Percentiles rank a stretch among this genome's conserved stretches.
Conservation (phyloP, 2,888 invertebrate genomes). For the Nemurella pictetii region DNA sequence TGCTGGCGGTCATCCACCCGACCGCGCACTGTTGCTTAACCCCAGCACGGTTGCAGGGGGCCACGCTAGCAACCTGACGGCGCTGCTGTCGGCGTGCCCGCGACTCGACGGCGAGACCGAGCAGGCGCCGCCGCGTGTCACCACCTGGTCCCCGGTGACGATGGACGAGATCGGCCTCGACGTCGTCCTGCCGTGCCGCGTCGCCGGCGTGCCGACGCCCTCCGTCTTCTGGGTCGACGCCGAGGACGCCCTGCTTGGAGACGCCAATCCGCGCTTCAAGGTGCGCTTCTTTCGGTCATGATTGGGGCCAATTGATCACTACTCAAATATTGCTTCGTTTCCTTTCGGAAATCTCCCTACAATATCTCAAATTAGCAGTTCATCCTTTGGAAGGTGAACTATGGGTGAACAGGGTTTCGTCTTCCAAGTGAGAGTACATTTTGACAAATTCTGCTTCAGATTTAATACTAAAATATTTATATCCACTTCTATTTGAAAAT, state of each 20-base stretch:
- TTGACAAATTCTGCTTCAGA: too few species aligned
- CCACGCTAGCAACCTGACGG: constrained; percentile 32
- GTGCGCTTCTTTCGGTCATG: constrained; percentile 48
- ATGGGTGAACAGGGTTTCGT: too few species aligned
- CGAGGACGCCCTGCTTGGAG: constrained; percentile 57
- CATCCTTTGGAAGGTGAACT: too few species aligned
- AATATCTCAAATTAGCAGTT: too few species aligned
- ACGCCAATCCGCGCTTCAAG: constrained; percentile 53
- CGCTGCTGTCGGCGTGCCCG: constrained; percentile 31
- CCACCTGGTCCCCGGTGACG: constrained; percentile 57
- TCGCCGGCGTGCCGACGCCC: constrained; percentile 63
- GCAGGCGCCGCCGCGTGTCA: constrained; percentile 50
- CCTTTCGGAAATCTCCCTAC: too few species aligned
- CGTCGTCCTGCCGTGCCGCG: constrained; percentile 70
- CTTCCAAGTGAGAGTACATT: too few species aligned
- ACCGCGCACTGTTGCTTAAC: too few species aligned
- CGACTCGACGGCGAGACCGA: neutral
- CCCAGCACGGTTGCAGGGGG: constrained; percentile 1
- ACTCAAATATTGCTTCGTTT: too few species aligned
- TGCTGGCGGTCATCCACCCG: too few species aligned
- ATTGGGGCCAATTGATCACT: too few species aligned
- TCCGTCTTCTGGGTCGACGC: constrained; percentile 69
- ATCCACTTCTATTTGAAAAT: too few species aligned
- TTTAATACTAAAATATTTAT: too few species aligned
- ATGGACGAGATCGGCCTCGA: constrained; percentile 63